Base-by-base conservation (phyloP, 2,113 vertebrate species). In the Pelusios castaneus region DNA sequence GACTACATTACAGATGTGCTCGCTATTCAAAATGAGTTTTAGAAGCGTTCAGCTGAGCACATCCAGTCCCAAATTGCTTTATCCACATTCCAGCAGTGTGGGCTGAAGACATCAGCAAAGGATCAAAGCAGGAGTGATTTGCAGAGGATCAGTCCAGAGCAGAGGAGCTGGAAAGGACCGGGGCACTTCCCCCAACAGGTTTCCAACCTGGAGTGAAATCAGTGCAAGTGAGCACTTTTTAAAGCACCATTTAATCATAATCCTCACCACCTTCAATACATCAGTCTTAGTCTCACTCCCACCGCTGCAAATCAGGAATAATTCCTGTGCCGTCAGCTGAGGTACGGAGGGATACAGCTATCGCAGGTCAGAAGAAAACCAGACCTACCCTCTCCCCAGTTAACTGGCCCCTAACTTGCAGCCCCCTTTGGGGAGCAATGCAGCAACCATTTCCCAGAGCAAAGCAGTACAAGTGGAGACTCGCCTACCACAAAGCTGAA, bases 51-150 rank as follows among this genome's bases (percentile, higher is more conserved):
- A 97, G 96, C 94, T 97, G 97, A 97, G 96, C 97, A 94, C 97
- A 92, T 85, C 95, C 93, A 97, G 97, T 97, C 96, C 95, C 95
- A 95, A 97, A 97, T 97, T 97, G 97, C 96, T 97, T 97, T 96
- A 94, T 88, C 93, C 95, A 92, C 93, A 54, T 89, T 91, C 79
- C 90, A 79, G 93, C 95, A 84, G 85, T 17, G 70, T 96, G 94
- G 95, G 96, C 95, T 93, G 95, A 90, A 97, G 95, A 94, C 93
- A 91, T 93, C 95, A 84, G 95, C 87, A 76, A 81, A 0, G 82
- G 95, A 97, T 89, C 79, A 52, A 87, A 96, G 95, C 87, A 95
- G 96, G 93, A 82, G 91, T 1, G 0, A 90, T 93, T 93, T 51
- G 34, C 90, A 38, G 84, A 77, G 91, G 90, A 93, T 38, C 94